These are phyloP conservation scores for Heliothis subflexa DNA, from an alignment of 1,140 invertebrate genomes.

Conservation along the genomic window DNA sequence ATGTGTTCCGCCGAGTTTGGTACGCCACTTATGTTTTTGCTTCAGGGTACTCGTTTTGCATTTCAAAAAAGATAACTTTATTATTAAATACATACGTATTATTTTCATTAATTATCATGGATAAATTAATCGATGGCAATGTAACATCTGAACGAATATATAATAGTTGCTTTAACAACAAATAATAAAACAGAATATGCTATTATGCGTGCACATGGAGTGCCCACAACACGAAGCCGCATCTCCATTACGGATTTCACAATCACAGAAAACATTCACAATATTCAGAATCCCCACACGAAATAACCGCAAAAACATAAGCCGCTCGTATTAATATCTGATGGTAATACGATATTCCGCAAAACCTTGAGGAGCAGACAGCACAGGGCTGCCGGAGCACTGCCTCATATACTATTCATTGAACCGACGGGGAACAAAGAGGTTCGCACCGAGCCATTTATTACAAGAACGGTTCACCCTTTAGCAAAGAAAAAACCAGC, in stretches of 20 bases:
- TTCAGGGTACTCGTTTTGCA: not conserved
- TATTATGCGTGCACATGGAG: no score
- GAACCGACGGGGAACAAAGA: constrained; percentile 50
- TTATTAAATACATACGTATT: no score
- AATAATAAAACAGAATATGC: no score
- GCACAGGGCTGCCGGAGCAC: constrained; percentile 31
- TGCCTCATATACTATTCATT: constrained; percentile 58
- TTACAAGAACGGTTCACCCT: constrained; percentile 42
- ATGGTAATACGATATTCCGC: constrained; percentile 27
- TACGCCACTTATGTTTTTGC: not conserved
- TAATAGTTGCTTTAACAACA: no score
- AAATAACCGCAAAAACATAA: constrained; percentile 1
- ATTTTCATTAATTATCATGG: no score
- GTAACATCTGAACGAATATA: no score
- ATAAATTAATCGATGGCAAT: no score
- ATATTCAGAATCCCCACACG: not conserved
- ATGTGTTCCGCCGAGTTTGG: not conserved
- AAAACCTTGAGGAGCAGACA: constrained; percentile 33
- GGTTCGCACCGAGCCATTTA: constrained; percentile 53
- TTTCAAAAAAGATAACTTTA: not conserved
- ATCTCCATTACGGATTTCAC: not conserved
- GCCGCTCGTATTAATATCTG: constrained; percentile 29
- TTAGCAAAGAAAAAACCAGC: constrained; percentile 1
- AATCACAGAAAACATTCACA: not conserved
- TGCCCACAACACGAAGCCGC: not conserved